phyloP scores from a whole-genome alignment of 2,888 invertebrate species.

The Calliphora vomitoria region DNA sequence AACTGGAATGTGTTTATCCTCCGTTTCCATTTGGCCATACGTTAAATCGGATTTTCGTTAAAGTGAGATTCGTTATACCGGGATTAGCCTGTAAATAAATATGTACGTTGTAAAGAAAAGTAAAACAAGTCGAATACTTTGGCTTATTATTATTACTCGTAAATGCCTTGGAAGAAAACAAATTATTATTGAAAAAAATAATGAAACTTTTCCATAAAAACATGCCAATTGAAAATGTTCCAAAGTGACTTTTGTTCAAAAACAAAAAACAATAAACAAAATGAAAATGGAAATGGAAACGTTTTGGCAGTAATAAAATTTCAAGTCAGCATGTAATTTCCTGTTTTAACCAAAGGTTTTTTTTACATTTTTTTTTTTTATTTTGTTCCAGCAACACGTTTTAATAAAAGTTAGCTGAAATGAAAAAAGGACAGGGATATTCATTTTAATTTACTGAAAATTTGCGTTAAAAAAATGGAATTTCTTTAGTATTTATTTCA shows the following conservation, averaged over 20 bases:
- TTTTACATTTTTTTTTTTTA: too few species aligned
- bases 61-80: too few species aligned
- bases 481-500: background rate
- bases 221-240: background rate
- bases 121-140: background rate
- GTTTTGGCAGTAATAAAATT: background rate
- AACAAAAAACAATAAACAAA: too few species aligned
- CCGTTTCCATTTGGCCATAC: too few species aligned
- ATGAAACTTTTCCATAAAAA: background rate
- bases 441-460: background rate
- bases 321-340: constrained; percentile 9
- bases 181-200: background rate
- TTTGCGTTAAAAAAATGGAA: background rate
- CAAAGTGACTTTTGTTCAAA: background rate
- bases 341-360: background rate
- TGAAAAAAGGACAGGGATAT: background rate
- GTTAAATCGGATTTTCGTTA: too few species aligned
- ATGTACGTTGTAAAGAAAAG: background rate
- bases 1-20: too few species aligned
- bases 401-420: background rate
- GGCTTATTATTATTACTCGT: too few species aligned
- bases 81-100: too few species aligned
- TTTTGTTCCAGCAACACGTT: background rate
- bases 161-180: background rate
- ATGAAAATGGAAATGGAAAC: background rate